Percentiles rank a stretch among this genome's conserved stretches.
Conservation (phyloP, 2,888 invertebrate genomes). For the Microchrysa polita region DNA sequence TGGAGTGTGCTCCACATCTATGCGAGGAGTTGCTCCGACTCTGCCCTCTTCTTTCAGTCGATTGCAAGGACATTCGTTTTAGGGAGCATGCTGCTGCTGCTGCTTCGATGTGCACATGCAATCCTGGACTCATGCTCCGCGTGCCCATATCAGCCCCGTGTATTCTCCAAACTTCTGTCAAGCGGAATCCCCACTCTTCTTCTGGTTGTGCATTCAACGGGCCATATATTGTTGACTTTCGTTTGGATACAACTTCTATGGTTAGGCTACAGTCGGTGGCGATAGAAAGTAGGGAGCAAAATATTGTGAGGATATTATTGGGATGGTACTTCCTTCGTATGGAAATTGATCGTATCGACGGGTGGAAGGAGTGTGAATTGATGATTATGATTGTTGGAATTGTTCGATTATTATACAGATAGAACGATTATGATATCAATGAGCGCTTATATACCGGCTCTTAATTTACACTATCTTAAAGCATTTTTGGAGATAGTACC, state of each 20-base stretch:
- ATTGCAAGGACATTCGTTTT: constrained; percentile 38
- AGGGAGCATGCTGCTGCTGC: constrained; percentile 34
- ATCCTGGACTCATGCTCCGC: neutral
- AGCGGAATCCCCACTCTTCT: constrained; percentile 21
- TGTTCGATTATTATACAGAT: too few relatives aligned
- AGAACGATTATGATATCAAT: too few relatives aligned
- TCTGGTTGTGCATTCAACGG: neutral
- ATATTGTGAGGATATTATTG: too few relatives aligned
- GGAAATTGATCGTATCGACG: too few relatives aligned
- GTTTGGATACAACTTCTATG: neutral
- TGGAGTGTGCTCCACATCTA: constrained; percentile 30
- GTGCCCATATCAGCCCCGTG: neutral
- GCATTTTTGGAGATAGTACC: too few relatives aligned
- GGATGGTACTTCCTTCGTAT: too few relatives aligned
- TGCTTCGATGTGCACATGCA: constrained; percentile 41
- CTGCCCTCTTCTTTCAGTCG: constrained; percentile 26
- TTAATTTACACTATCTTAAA: too few relatives aligned
- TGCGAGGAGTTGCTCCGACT: constrained; percentile 34
- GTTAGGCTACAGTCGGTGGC: neutral
- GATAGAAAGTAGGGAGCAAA: neutral
- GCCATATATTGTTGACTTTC: neutral
- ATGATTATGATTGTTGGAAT: too few relatives aligned
- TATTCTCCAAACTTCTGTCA: neutral
- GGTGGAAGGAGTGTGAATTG: too few relatives aligned
- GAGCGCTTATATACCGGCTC: too few relatives aligned